Conservation (phyloP, 2,888 invertebrate species). For the Synanthedon vespiformis region DNA sequence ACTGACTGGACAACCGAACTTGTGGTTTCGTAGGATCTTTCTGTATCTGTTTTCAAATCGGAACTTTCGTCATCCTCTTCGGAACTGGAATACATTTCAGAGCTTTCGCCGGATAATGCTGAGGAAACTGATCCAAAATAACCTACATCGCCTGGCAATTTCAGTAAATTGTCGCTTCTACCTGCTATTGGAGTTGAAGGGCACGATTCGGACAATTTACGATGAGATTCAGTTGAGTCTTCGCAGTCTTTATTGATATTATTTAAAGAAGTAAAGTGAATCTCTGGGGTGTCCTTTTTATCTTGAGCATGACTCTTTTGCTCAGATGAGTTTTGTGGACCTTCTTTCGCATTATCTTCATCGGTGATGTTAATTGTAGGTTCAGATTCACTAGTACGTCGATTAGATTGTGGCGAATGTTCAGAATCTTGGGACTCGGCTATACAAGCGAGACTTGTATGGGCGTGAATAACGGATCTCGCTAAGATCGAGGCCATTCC, state of each 20-base stretch:
- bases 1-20: slow-evolving; percentile 71
- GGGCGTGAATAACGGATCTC: slow-evolving; percentile 72
- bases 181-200: slow-evolving; percentile 48
- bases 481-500: slow-evolving; percentile 77
- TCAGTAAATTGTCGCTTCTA: slow-evolving; percentile 45
- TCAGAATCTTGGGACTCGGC: slow-evolving; percentile 67
- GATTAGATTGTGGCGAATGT: slow-evolving; percentile 46
- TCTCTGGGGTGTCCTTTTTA: slow-evolving; percentile 32
- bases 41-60: slow-evolving; percentile 57
- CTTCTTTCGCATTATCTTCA: slow-evolving; percentile 23
- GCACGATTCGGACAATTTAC: slow-evolving; percentile 57
- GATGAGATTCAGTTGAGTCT: slow-evolving; percentile 9
- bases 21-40: slow-evolving; percentile 63
- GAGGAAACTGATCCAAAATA: slow-evolving; percentile 57
- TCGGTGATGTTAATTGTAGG: slow-evolving; percentile 36
- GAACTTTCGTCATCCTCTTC: slow-evolving; percentile 62
- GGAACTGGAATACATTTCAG: slow-evolving; percentile 51
- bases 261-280: slow-evolving; percentile 45
- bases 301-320: slow-evolving; percentile 9
- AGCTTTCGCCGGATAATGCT: slow-evolving; percentile 55
- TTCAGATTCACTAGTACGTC: slow-evolving; percentile 56
- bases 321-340: slow-evolving; percentile 8
- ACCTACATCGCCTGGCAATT: slow-evolving; percentile 40
- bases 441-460: slow-evolving; percentile 70
- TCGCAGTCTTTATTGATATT: slow-evolving; percentile 36